phyloP scores from a whole-genome alignment of 2,888 invertebrate genomes.

The Dromius quadrimaculatus region DNA sequence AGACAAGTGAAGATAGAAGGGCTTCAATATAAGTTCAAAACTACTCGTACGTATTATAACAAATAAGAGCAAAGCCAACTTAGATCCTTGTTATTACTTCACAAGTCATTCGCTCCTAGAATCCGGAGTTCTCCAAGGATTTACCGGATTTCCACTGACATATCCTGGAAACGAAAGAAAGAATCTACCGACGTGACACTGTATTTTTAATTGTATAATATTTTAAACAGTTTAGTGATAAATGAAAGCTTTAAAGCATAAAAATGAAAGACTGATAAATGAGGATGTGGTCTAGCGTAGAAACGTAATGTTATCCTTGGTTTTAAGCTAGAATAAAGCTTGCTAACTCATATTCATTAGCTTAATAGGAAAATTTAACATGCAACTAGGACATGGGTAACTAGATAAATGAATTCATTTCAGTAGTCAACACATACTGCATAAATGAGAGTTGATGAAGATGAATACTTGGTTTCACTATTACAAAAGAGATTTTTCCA shows the following conservation, averaged over 20 bases:
- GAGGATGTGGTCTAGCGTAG: background rate
- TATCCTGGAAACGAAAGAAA: constrained; percentile 12
- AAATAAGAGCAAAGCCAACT: constrained; percentile 11
- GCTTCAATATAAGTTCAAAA: too few species aligned
- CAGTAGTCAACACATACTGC: background rate
- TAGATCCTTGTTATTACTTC: constrained; percentile 16
- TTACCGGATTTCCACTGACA: constrained; percentile 1
- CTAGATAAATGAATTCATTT: constrained; percentile 18
- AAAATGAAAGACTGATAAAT: background rate
- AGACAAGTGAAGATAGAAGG: too few species aligned
- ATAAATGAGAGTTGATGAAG: background rate
- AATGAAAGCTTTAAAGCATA: too few species aligned
- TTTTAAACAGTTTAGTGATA: too few species aligned
- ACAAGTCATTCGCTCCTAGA: background rate
- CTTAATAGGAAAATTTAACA: constrained; percentile 15
- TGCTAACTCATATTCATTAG: constrained; percentile 13
- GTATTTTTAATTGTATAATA: too few species aligned
- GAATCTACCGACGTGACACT: constrained; percentile 7
- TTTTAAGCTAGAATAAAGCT: constrained; percentile 22
- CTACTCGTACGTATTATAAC: background rate
- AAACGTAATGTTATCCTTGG: background rate
- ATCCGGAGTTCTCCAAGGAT: constrained; percentile 16
- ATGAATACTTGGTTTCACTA: too few species aligned
- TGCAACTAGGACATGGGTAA: background rate
- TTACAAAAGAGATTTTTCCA: too few species aligned